Conservation (phyloP, 2,888 invertebrate species). For the Tenthredo notha region DNA sequence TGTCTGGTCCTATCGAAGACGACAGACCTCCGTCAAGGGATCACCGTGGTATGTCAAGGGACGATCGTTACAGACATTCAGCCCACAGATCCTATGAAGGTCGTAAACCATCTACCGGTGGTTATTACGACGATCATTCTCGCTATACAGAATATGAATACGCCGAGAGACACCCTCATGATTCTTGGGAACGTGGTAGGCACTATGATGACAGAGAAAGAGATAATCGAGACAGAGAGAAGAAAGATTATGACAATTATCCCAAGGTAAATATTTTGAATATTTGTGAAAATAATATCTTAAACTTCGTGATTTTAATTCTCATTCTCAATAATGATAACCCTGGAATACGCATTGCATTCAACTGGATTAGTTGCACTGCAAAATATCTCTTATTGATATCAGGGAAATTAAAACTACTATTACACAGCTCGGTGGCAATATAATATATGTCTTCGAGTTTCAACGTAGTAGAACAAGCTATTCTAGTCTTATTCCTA, state of each 20-base stretch:
- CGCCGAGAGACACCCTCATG: slow-evolving; percentile 73
- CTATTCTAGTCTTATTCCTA: neutral
- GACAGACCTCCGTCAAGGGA: slow-evolving; percentile 73
- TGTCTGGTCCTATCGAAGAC: slow-evolving; percentile 71
- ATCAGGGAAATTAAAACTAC: slow-evolving; percentile 44
- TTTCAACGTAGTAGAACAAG: slow-evolving; percentile 53
- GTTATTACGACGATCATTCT: slow-evolving; percentile 66
- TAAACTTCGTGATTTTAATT: neutral
- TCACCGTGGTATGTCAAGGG: slow-evolving; percentile 68
- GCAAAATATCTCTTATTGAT: slow-evolving; percentile 7
- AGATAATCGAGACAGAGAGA: slow-evolving; percentile 65
- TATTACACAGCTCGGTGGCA: slow-evolving; percentile 50
- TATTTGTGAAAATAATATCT: neutral
- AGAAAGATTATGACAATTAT: slow-evolving; percentile 76
- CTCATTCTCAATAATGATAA: neutral
- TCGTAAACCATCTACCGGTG: slow-evolving; percentile 63
- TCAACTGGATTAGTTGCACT: slow-evolving; percentile 20
- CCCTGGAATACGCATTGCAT: slow-evolving; percentile 44
- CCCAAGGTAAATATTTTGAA: slow-evolving; percentile 68
- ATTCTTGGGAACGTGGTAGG: slow-evolving; percentile 72
- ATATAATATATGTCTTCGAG: slow-evolving; percentile 27
- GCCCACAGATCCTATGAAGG: slow-evolving; percentile 71
- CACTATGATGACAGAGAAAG: slow-evolving; percentile 72
- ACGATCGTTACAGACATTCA: slow-evolving; percentile 72
- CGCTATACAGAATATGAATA: slow-evolving; percentile 75